Evolutionary conservation across 2,888 invertebrate genomes (phyloP), one percentile per base, ranked within the genome.

Genomic region (Microctonus aethiopoides): DNA sequence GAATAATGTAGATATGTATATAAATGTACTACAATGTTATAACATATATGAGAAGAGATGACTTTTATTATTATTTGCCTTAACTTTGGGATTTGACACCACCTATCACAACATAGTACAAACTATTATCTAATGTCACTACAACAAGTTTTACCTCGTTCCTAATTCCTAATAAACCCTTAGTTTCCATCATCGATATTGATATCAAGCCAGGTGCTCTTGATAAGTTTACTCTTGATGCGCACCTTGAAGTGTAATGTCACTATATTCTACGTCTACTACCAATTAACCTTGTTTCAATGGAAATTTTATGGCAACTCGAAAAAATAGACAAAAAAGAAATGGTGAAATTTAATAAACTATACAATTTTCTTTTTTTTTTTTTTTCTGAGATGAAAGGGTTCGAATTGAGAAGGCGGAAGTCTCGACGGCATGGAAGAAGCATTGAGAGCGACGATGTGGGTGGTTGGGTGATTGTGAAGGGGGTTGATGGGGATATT

Each of bases 401-500:
- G 41, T 52, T 57, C 16, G 34, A 52, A 70, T 67, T 46, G 57
- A 26, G 57, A 70, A 59, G 63, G 46, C 57, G 51, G 57, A 63
- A 67, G 65, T 54, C 46, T 46, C 22, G 22, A 22, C 24, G 57
- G 24, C 20, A 67, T 13, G 73, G 74, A 63, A 61, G 68, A 72
- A 67, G 74, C 64, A 70, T 68, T 72, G 46, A 46, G 46, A 16
- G 46, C 46, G 1, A 46, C 9, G 46, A 46, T 46, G 74, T 72
- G 69, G 71, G 72, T 46, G 52, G 61, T 69, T 70, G 76, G 71
- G 73, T 66, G 74, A 75, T 72, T 67, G 70, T 67, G 72, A 69
- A 72, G 70, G 70, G 46, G 67, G 59, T 39, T 65, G 60, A 63
- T 6, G 63, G 36, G 10, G 56, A 70, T 82, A 84, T 84, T 81